Evolutionary conservation across 2,797 vertebrate genomes (phyloP), one percentile per base, ranked within the genome.

Genomic region (Podarcis lilfordi): DNA sequence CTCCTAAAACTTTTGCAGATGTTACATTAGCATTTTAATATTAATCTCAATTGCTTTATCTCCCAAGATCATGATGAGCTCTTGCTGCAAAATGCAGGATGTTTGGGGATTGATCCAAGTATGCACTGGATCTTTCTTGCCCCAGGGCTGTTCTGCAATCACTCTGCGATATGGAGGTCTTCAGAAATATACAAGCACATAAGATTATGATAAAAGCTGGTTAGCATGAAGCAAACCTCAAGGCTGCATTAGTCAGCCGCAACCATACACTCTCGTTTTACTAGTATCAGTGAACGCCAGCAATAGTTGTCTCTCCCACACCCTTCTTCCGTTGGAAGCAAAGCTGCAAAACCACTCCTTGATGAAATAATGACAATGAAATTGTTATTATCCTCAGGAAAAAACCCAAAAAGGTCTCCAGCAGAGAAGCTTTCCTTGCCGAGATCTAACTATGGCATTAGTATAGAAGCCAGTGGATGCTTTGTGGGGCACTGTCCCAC

Each of bases 311-410:
- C 86, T 91, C 86, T 89, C 82, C 94, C 93, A 94, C 93, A 77
- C 92, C 93, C 94, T 93, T 92, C 92, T 93, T 89, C 92, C 94
- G 91, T 89, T 93, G 77, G 86, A 94, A 95, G 68, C 17, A 66
- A 43, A 89, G 82, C 69, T 91, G 61, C 64, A 78, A 74, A 86
- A 69, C 87, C 87, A 91, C 61, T 91, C 86, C 91, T 84, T 81
- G 86, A 19, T 27, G 32, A 88, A 91, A 86, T 80, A 91, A 74
- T 2, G 0, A 0, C 69, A 23, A 87, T 40, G 64, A 78, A 80
- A 74, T 76, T 55, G 25, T 50, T 83, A 5, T 66, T 91, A 89
- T 86, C 43, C 82, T 90, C 72, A 86, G 80, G 80, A 83, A 76
- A 5, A 9, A 23, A 68, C 74, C 23, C 27, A 71, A 35, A 84